Evolutionary conservation across 2,888 invertebrate genomes (phyloP).

Genomic region (Noctua fimbriata): DNA sequence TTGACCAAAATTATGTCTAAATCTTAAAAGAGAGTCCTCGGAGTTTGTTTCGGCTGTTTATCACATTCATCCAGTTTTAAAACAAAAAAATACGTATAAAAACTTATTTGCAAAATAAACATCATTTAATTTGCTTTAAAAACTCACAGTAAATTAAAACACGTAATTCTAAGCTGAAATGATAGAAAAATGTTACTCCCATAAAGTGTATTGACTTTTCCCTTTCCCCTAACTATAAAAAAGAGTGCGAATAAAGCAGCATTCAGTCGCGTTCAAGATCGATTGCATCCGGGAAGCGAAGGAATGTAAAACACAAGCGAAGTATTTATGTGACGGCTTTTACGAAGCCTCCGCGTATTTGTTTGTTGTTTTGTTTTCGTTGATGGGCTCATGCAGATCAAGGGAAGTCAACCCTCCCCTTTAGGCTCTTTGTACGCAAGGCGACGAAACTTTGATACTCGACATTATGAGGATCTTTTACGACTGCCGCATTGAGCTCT

Average conservation of each 20-base stretch:
- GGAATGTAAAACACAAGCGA: constrained; percentile 66
- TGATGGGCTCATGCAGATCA: constrained; percentile 61
- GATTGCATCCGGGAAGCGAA: constrained; percentile 63
- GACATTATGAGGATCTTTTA: constrained; percentile 28
- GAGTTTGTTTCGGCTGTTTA: too few species aligned
- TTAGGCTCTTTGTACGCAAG: constrained; percentile 38
- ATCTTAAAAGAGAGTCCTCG: too few species aligned
- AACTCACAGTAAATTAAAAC: neutral
- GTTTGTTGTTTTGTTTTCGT: constrained; percentile 59
- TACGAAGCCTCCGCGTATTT: constrained; percentile 62
- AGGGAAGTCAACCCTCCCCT: constrained; percentile 40
- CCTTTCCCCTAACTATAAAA: constrained; percentile 39
- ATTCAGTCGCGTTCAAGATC: constrained; percentile 64
- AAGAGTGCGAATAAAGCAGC: constrained; percentile 43
- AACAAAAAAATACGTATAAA: too few species aligned
- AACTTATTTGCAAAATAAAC: too few species aligned
- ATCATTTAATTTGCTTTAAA: neutral
- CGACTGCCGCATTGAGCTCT: constrained; percentile 5
- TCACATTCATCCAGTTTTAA: too few species aligned
- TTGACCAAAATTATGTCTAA: too few species aligned
- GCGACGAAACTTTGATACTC: constrained; percentile 30
- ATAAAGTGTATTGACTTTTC: constrained; percentile 33
- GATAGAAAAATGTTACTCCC: constrained; percentile 5
- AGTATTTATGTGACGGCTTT: constrained; percentile 63
- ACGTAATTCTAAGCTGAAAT: neutral